Conservation (phyloP, 2,113 vertebrate genomes). For the Indri indri region DNA sequence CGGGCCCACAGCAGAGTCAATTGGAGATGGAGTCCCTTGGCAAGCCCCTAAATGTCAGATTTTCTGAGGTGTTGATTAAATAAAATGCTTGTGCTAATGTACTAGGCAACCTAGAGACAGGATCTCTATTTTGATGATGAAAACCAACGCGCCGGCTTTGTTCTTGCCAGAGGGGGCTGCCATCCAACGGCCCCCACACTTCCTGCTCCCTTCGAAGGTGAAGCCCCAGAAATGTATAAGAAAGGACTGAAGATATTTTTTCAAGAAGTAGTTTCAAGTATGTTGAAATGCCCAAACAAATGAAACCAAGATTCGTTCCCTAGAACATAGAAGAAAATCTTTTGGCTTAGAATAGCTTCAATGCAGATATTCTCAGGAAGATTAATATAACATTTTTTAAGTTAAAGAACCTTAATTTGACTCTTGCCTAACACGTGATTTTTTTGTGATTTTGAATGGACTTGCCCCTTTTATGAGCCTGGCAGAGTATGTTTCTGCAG, state of each 20-base stretch:
- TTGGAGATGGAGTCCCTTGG: background rate
- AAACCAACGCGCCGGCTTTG: no score
- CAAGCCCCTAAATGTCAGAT: background rate
- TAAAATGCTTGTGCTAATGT: background rate
- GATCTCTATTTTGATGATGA: background rate
- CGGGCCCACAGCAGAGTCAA: background rate
- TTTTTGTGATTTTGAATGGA: background rate
- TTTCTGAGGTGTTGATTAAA: slow-evolving; percentile 20
- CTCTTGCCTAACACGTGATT: background rate
- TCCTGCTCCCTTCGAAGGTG: background rate
- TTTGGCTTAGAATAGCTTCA: background rate
- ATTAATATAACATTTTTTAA: background rate
- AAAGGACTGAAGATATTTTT: background rate
- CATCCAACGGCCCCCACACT: background rate
- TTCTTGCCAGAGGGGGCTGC: background rate
- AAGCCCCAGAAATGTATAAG: background rate
- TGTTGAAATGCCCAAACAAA: background rate
- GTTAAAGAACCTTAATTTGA: background rate
- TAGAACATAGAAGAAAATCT: background rate
- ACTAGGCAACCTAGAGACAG: background rate
- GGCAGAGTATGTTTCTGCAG: background rate
- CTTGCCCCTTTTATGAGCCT: background rate
- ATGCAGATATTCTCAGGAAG: background rate
- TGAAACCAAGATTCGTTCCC: background rate
- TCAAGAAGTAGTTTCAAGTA: background rate